Percentiles rank a stretch among this genome's conserved stretches.
Evolutionary conservation across 2,888 invertebrate species (phyloP).

Genomic region (Volucella zonaria): DNA sequence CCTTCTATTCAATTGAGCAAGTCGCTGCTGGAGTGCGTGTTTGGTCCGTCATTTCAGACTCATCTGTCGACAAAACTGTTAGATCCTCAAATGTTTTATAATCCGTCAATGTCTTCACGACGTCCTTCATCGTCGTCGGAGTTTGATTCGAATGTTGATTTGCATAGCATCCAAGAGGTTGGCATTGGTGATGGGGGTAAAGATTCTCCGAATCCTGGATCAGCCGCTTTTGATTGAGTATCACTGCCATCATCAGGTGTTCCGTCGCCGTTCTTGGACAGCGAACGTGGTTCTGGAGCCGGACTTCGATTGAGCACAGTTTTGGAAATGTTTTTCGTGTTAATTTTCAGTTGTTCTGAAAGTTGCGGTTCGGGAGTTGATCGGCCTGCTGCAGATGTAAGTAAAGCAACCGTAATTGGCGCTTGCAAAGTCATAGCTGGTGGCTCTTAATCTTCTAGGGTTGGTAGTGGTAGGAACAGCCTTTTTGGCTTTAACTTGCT

Average conservation of each 20-base stretch:
- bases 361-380: slow-evolving; percentile 29
- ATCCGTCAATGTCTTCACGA: slow-evolving; percentile 76
- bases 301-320: slow-evolving; percentile 80
- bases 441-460: slow-evolving; percentile 22
- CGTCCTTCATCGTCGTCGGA: slow-evolving; percentile 82
- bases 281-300: slow-evolving; percentile 78
- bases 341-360: slow-evolving; percentile 32
- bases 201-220: slow-evolving; percentile 80
- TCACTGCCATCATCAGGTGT: slow-evolving; percentile 77
- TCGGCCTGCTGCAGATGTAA: slow-evolving; percentile 16
- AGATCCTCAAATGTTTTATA: slow-evolving; percentile 74
- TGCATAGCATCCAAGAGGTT: slow-evolving; percentile 75
- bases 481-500: slow-evolving; percentile 75
- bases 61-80: slow-evolving; percentile 58
- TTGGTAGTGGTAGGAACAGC: slow-evolving; percentile 37
- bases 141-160: slow-evolving; percentile 79
- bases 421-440: slow-evolving; percentile 43
- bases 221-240: slow-evolving; percentile 79
- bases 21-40: slow-evolving; percentile 59
- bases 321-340: slow-evolving; percentile 78
- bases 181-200: slow-evolving; percentile 78
- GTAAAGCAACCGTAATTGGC: slow-evolving; percentile 30
- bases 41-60: slow-evolving; percentile 58
- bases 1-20: slow-evolving; percentile 63
- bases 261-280: slow-evolving; percentile 73